Evolutionary conservation across 2,113 vertebrate species (phyloP).

Genomic region (Rhagologus leucostigma): DNA sequence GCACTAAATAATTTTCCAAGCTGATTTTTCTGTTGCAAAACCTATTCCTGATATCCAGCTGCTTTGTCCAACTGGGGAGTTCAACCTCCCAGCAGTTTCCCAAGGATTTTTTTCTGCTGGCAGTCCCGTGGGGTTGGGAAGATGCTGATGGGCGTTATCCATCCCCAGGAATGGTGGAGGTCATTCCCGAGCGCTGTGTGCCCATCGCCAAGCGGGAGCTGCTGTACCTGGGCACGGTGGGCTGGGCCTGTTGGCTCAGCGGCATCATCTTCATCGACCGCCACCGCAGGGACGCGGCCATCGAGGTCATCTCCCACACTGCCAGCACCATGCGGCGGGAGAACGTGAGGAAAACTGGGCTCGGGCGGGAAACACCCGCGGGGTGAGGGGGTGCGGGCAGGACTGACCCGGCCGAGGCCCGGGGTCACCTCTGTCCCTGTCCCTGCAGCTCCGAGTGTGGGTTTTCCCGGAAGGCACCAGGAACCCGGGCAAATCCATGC

Average conservation of each 20-base stretch:
- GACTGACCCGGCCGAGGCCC: background rate
- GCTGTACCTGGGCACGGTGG: constrained; percentile 72
- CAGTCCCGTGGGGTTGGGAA: fast-evolving
- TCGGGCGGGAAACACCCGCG: fast-evolving
- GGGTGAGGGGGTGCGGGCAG: background rate
- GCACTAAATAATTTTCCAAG: background rate
- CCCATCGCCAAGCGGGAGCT: constrained; percentile 79
- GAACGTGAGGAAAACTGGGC: constrained; percentile 47
- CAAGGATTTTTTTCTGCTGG: background rate
- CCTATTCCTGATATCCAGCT: background rate
- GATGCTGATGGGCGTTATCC: fast-evolving
- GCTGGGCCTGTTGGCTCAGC: constrained; percentile 76
- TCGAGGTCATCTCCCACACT: constrained; percentile 66
- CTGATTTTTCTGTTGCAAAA: background rate
- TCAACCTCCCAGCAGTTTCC: background rate
- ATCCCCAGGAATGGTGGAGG: constrained; percentile 72
- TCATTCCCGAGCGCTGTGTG: constrained; percentile 75
- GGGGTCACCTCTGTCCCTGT: background rate
- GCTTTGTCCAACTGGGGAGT: background rate
- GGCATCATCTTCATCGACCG: constrained; percentile 80
- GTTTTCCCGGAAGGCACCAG: constrained; percentile 79
- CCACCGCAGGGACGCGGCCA: constrained; percentile 68
- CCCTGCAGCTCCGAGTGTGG: constrained; percentile 69
- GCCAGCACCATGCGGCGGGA: constrained; percentile 67
- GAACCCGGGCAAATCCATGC: constrained; percentile 72